Evolutionary conservation across 2,113 vertebrate species (phyloP).

Genomic region (Gavia stellata): DNA sequence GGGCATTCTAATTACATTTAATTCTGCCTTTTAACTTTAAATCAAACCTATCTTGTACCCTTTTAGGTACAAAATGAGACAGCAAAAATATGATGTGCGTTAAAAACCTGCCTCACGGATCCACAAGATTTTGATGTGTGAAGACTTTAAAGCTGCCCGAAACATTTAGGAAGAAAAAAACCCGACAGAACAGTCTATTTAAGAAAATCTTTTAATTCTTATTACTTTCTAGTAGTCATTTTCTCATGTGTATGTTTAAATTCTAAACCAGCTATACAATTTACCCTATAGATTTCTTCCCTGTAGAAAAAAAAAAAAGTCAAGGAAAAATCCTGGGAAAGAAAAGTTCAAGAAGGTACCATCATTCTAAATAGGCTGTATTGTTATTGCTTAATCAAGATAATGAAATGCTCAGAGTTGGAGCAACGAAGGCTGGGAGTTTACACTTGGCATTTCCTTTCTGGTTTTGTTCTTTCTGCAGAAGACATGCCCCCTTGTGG

Average conservation of each 20-base stretch:
- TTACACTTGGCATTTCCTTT: background rate
- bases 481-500: background rate
- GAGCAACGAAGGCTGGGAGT: background rate
- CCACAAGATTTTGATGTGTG: background rate
- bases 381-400: constrained; percentile 47
- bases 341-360: constrained; percentile 24
- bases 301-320: background rate
- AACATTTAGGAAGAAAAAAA: background rate
- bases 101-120: background rate
- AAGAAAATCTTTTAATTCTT: constrained; percentile 51
- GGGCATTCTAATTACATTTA: background rate
- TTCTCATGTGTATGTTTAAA: constrained; percentile 10
- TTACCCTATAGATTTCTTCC: constrained; percentile 6
- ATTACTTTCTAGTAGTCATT: constrained; percentile 44
- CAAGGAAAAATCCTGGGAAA: constrained; percentile 1
- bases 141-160: background rate
- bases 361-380: constrained; percentile 8
- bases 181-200: background rate
- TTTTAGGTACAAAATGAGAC: background rate
- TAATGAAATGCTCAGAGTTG: background rate
- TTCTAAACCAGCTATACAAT: constrained; percentile 16
- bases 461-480: background rate
- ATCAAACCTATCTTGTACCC: background rate
- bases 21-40: background rate
- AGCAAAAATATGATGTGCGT: background rate